Conservation (phyloP, 2,113 vertebrate species). For the Speoplatyrhinus poulsoni region DNA sequence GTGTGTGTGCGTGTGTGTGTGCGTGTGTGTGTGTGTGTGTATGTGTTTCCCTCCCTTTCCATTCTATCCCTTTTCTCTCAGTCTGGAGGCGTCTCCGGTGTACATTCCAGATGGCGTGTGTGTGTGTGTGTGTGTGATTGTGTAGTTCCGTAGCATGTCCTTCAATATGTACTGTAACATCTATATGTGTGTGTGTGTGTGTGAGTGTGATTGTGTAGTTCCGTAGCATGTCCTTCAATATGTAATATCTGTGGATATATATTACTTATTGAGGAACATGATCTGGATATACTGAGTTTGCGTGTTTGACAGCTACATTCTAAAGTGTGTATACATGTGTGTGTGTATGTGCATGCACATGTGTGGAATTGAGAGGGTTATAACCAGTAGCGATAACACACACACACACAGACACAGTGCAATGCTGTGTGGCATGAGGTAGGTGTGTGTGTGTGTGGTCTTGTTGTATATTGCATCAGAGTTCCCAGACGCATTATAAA, state of each 20-base stretch:
- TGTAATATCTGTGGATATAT: slow-evolving; percentile 9
- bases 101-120: slow-evolving; percentile 7
- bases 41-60: neutral
- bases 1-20: too few relatives aligned
- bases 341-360: slow-evolving; percentile 8
- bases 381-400: too few relatives aligned
- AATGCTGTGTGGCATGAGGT: neutral
- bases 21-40: too few relatives aligned
- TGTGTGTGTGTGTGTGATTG: too few relatives aligned
- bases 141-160: too few relatives aligned
- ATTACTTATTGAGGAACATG: too few relatives aligned
- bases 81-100: neutral
- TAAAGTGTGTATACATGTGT: neutral
- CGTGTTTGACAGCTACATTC: slow-evolving; percentile 19
- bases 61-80: neutral
- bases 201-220: too few relatives aligned
- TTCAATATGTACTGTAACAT: too few relatives aligned
- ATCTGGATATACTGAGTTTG: slow-evolving; percentile 4
- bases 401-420: neutral
- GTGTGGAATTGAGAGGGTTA: neutral
- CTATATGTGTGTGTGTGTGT: too few relatives aligned
- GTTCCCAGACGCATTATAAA: slow-evolving; percentile 59
- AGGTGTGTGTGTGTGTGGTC: slow-evolving; percentile 1
- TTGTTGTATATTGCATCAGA: slow-evolving; percentile 60
- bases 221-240: too few relatives aligned